Evolutionary conservation across 2,888 invertebrate species (phyloP), one percentile per base, ranked within the genome.

Genomic region (Trissoscelio sp.): DNA sequence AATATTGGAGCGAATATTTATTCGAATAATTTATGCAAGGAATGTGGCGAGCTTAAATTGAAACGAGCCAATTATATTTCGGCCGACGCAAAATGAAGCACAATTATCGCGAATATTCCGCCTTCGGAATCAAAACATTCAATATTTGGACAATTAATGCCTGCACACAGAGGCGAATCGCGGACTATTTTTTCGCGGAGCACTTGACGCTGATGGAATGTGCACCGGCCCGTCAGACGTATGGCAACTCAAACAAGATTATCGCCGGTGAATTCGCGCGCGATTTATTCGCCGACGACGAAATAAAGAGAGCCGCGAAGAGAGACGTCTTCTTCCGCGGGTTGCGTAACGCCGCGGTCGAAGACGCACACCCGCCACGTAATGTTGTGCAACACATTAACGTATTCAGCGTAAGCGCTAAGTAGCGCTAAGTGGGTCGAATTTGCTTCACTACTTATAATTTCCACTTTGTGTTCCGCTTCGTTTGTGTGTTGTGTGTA

Each of bases 371-470:
- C 24, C 34, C 82, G 82, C 87, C 86, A 86, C 87, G 87, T 87
- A 88, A 89, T 89, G 89, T 91, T 89, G 88, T 88, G 89, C 90
- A 88, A 91, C 90, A 91, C 88, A 88, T 88, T 77, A 91, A 90
- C 89, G 88, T 90, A 90, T 90, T 90, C 91, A 87, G 88, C 86
- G 86, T 88, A 88, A 89, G 89, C 89, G 88, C 87, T 91, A 91
- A 91, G 89, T 89, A 90, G 88, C 86, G 88, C 88, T 91, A 91
- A 91, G 91, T 91, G 91, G 91, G 88, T 90, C 89, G 90, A 91
- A 91, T 91, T 91, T 90, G 89, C 90, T 88, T 88, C 83, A 85
- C 88, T 85, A 73, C 81, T 83, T 81, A 77, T 83, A 83, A 83
- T 83, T 83, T 83, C 83, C 79, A 83, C 83, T 83, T 81, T 81